Percentiles rank a stretch among this genome's conserved stretches.
phyloP scores from a whole-genome alignment of 2,113 vertebrate genomes.

The Hucho hucho region DNA sequence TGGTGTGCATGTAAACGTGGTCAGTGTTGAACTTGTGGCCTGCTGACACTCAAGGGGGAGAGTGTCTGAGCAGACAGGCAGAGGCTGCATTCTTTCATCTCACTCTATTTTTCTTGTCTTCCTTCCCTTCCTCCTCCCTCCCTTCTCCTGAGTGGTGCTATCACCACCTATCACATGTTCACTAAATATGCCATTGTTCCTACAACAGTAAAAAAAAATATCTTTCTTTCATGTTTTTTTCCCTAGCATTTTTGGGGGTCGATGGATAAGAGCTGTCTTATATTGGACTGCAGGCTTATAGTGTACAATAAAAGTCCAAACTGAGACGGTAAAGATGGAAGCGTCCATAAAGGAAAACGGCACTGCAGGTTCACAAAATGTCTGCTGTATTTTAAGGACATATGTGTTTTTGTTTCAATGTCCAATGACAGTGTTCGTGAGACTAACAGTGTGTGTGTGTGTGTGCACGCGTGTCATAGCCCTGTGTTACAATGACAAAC shows the following conservation, averaged over 20 bases:
- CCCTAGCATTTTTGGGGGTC: too few relatives aligned
- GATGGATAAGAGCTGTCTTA: too few relatives aligned
- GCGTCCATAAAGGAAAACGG: too few relatives aligned
- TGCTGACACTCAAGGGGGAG: neutral
- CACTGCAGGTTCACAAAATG: too few relatives aligned
- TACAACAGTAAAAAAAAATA: too few relatives aligned
- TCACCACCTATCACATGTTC: neutral
- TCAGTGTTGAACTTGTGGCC: neutral
- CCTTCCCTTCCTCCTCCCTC: neutral
- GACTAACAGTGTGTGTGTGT: neutral
- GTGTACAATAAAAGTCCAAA: neutral
- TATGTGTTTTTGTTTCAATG: neutral
- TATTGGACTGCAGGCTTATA: neutral
- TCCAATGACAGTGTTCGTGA: too few relatives aligned
- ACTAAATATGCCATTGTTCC: neutral
- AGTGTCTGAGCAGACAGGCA: neutral
- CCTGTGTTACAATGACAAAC: neutral
- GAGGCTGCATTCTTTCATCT: neutral
- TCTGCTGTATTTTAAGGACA: neutral
- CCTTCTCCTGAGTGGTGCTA: neutral
- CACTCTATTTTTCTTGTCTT: neutral
- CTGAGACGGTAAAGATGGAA: neutral
- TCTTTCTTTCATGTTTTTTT: neutral
- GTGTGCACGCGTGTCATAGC: neutral
- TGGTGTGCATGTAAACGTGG: too few relatives aligned